Base-by-base conservation (phyloP, 37 sponge, comb jelly and placozoan genomes). In the Haliclona indistincta region DNA sequence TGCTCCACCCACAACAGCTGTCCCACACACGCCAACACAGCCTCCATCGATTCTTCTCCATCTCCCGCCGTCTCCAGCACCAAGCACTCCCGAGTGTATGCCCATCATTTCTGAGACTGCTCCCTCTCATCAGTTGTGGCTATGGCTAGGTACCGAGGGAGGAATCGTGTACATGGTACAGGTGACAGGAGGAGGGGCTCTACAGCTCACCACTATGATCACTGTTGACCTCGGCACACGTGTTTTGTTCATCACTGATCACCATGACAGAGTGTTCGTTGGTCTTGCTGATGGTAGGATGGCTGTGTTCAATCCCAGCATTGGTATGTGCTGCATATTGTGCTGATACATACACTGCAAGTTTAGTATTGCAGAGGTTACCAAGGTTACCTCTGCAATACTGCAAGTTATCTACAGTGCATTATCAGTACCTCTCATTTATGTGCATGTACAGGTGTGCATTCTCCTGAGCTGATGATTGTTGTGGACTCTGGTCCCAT, bases 101-200 rank as follows among this genome's bases (percentile, higher is more conserved):
- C n/a, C n/a, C n/a, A n/a, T n/a, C n/a, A n/a, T n/a, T n/a, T 20
- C 60, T 58, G 26, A 8, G 7, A 58, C 11, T 25, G 25, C 28
- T 11, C 6, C 28, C 6, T 26, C n/a, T 7, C 60, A 20, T 58
- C 22, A 58, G 28, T 58, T 25, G 56, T 69, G 85, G 64, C 77
- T 91, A 63, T 91, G 91, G 91, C 71, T 91, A 54, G 91, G 91
- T 3, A 86, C 91, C 22, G 83, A 85, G 35, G 68, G 68, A 28
- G 86, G 86, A 2, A 64, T 56, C 55, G 2, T 87, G 40, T 37
- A 43, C 17, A 39, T 82, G 23, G 82, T 38, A n/a, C 22, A 43
- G 35, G 43, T 68, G 68, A n/a, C n/a, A n/a, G 29, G 42, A 39
- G 68, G 34, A 43, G 3, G n/a, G 22, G 1, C 54, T 20, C 35